Conservation (phyloP, 35 echinoderm and acorn worm species). For the Stichopus chloronotus region DNA sequence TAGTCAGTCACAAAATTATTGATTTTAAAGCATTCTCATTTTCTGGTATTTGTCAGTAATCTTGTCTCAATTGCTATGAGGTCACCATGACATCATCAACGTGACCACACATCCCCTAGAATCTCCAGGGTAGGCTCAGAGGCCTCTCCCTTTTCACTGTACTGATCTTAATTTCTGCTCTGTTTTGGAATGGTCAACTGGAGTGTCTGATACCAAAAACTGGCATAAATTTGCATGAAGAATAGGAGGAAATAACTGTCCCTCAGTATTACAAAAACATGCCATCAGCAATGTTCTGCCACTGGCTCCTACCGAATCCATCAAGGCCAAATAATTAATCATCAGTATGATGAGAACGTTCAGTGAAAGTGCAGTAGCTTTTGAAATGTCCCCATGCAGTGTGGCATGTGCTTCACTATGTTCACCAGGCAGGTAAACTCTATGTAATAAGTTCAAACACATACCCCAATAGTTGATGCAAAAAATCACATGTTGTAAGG, state of each 20-base stretch:
- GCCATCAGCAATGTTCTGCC: not conserved
- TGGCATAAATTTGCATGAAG: not conserved
- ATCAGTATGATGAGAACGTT: not conserved
- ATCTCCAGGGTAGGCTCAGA: not conserved
- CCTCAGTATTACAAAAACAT: not conserved
- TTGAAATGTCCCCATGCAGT: not conserved
- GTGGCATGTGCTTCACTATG: too few species aligned
- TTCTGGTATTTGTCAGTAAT: not conserved
- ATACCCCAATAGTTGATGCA: too few species aligned
- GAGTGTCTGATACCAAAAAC: not conserved
- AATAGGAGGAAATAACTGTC: not conserved
- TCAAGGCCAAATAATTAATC: slow-evolving; percentile 5
- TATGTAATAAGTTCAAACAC: too few species aligned
- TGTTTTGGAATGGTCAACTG: not conserved
- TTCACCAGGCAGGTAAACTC: too few species aligned
- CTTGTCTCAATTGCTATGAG: not conserved
- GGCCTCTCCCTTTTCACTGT: not conserved
- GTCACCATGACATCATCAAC: not conserved
- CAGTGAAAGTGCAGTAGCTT: not conserved
- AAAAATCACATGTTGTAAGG: too few species aligned
- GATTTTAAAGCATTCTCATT: not conserved
- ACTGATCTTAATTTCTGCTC: not conserved
- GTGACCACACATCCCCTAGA: not conserved
- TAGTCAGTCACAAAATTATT: slow-evolving; percentile 9
- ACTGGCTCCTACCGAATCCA: not conserved